These are phyloP conservation scores for Pachyrhynchus sulphureomaculatus DNA, from an alignment of 1,140 invertebrate species.

Conservation along the genomic window DNA sequence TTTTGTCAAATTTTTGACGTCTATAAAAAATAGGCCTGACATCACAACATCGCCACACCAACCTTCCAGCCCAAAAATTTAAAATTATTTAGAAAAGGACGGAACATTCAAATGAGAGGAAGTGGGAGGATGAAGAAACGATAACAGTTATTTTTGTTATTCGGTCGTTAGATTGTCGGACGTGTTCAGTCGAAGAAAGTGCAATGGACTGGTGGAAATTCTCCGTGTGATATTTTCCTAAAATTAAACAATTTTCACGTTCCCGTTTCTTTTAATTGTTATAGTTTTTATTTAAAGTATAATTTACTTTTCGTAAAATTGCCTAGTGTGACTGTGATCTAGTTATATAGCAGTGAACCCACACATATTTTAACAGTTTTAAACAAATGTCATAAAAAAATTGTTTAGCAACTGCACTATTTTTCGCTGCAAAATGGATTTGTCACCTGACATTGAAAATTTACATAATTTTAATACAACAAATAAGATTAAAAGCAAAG, in stretches of 20 bases:
- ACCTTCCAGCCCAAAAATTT: not conserved
- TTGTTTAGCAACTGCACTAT: slow-evolving; percentile 11
- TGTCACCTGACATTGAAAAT: slow-evolving; percentile 34
- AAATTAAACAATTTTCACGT: slow-evolving; percentile 17
- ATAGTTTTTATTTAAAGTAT: not conserved
- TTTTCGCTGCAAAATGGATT: slow-evolving; percentile 37
- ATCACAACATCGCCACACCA: not conserved
- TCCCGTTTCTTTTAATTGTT: slow-evolving; percentile 1
- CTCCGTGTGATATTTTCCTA: slow-evolving; percentile 14
- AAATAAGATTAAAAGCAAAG: slow-evolving; percentile 2
- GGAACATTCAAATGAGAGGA: not conserved
- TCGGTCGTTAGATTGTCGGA: not conserved
- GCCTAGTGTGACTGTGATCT: not conserved
- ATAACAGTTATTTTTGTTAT: slow-evolving; percentile 2
- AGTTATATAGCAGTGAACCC: not conserved
- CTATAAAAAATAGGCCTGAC: not conserved
- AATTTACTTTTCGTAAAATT: slow-evolving; percentile 8
- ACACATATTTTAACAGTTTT: slow-evolving; percentile 13
- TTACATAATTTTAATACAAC: slow-evolving; percentile 13
- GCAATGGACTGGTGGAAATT: slow-evolving; percentile 36
- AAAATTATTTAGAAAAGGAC: not conserved
- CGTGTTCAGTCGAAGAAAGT: slow-evolving; percentile 19
- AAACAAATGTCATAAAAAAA: slow-evolving; percentile 24
- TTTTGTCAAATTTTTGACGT: not conserved
- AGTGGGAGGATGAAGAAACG: not conserved